These are phyloP conservation scores for Brachyhypopomus gauderio DNA, from an alignment of 2,113 vertebrate genomes.

Conservation along the genomic window DNA sequence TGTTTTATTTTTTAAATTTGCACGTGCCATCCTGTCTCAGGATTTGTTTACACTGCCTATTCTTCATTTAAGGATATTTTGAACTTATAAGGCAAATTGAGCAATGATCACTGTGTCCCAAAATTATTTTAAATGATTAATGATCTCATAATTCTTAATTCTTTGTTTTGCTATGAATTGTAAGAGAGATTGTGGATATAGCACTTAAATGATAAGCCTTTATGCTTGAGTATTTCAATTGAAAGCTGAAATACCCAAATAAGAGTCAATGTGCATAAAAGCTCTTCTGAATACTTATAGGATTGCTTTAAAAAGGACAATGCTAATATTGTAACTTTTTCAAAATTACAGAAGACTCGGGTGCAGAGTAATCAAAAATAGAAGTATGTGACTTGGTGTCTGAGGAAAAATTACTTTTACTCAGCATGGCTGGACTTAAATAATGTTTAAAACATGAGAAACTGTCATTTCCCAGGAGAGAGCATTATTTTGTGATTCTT, in stretches of 20 bases:
- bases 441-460: neutral
- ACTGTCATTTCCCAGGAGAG: neutral
- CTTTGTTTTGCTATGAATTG: neutral
- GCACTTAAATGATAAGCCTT: neutral
- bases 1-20: neutral
- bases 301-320: neutral
- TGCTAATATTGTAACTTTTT: too few species aligned
- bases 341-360: too few species aligned
- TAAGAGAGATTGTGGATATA: constrained; percentile 3
- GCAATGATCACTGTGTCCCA: neutral
- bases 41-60: neutral
- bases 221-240: neutral
- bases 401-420: neutral
- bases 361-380: too few species aligned
- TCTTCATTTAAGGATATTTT: neutral
- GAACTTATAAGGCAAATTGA: neutral
- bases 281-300: neutral
- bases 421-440: neutral
- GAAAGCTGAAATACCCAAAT: neutral
- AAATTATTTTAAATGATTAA: neutral
- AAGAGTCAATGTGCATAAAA: neutral
- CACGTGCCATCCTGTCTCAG: neutral
- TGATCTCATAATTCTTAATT: too few species aligned
- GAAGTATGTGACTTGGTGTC: too few species aligned
- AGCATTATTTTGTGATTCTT: neutral